A percentile compares a stretch with the other conserved stretches of the same genome.
These are phyloP conservation scores for Heteractis magnifica DNA, from an alignment of 92 coral and sea anemone genomes.

Conservation along the genomic window DNA sequence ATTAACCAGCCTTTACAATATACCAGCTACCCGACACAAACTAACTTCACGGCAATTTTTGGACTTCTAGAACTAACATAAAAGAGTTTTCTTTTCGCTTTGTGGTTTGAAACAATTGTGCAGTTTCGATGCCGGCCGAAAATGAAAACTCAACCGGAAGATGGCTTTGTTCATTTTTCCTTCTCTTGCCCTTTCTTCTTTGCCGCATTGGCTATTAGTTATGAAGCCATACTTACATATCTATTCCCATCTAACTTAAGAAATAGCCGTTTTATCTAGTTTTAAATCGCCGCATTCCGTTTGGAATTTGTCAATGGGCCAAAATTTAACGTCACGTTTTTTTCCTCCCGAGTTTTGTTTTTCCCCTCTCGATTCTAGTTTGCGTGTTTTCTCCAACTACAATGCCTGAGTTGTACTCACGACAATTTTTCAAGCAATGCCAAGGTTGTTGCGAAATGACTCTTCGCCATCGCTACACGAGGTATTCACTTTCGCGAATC, in stretches of 20 bases:
- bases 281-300: conserved; percentile 26
- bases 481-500: not conserved
- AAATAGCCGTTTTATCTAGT: conserved; percentile 16
- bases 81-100: not conserved
- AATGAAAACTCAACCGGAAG: conserved; percentile 16
- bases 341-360: not conserved
- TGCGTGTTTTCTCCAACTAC: conserved; percentile 4
- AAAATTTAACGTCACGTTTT: not conserved
- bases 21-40: not conserved
- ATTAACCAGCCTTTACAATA: not conserved
- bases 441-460: not conserved
- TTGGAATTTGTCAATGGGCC: conserved; percentile 5
- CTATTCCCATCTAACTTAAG: conserved; percentile 22
- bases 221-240: not conserved
- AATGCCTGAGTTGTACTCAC: not conserved
- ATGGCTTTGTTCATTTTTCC: conserved; percentile 13
- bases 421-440: not conserved
- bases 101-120: conserved; percentile 5
- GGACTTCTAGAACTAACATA: not conserved
- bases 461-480: not conserved
- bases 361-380: not conserved
- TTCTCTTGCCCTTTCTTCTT: conserved; percentile 18
- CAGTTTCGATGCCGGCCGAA: not conserved
- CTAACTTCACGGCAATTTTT: not conserved
- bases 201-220: conserved; percentile 20